These are phyloP conservation scores for Sardinella longiceps DNA, from an alignment of 2,797 vertebrate genomes.

Conservation along the genomic window DNA sequence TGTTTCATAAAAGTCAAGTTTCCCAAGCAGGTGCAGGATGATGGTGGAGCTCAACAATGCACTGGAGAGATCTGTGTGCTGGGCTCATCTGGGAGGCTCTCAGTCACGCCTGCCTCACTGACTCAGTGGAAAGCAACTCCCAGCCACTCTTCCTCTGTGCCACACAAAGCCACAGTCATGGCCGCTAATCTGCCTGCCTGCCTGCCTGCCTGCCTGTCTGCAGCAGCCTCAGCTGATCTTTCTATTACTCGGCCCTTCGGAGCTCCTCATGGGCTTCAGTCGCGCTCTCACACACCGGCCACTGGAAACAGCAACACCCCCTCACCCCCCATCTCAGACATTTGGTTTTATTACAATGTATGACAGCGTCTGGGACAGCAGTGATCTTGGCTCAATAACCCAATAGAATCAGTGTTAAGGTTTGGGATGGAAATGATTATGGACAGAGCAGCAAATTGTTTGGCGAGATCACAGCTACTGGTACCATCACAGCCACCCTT, in stretches of 20 bases:
- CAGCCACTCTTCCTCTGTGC: constrained; percentile 27
- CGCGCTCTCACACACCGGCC: background rate
- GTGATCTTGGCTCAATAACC: background rate
- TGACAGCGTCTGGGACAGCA: background rate
- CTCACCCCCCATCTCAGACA: background rate
- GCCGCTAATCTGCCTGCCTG: constrained; percentile 31
- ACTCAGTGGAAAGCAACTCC: constrained; percentile 26
- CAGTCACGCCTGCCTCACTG: constrained; percentile 35
- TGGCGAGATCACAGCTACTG: background rate
- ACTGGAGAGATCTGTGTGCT: constrained; percentile 37
- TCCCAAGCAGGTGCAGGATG: constrained; percentile 71
- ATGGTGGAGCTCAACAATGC: constrained; percentile 57
- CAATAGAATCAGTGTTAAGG: background rate
- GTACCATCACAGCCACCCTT: background rate
- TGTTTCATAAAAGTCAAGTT: constrained; percentile 76
- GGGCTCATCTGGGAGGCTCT: constrained; percentile 36
- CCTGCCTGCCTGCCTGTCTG: no score
- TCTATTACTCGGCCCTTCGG: constrained; percentile 8
- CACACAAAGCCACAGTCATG: constrained; percentile 30
- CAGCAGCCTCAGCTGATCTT: background rate
- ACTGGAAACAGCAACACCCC: background rate
- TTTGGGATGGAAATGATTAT: background rate
- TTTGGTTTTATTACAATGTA: background rate
- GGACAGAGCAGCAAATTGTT: background rate
- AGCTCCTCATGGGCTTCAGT: background rate